These are phyloP conservation scores for Bambusicola thoracicus DNA, from an alignment of 2,113 vertebrate species.

Conservation along the genomic window DNA sequence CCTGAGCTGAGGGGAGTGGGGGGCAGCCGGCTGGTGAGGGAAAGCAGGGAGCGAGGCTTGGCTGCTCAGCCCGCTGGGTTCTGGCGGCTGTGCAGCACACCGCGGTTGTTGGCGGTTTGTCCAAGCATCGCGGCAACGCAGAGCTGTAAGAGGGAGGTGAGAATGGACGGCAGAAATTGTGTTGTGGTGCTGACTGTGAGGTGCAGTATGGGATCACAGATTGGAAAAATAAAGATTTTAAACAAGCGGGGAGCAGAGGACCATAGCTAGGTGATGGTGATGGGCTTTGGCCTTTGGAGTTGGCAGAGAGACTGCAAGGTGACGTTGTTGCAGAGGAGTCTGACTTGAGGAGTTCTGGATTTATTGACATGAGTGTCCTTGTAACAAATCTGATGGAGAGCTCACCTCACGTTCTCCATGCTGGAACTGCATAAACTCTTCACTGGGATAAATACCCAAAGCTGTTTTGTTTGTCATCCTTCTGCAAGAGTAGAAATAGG, in stretches of 20 bases:
- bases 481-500: neutral
- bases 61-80: slow-evolving; percentile 17
- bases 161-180: neutral
- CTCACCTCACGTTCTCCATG: accelerated
- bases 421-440: neutral
- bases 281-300: neutral
- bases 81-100: neutral
- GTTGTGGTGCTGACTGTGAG: neutral
- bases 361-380: neutral
- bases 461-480: neutral
- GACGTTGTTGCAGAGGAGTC: neutral
- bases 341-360: neutral
- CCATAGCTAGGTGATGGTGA: accelerated
- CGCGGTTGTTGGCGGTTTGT: neutral
- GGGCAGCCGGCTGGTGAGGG: slow-evolving; percentile 33
- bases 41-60: neutral
- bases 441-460: neutral
- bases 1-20: neutral
- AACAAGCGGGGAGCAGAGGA: neutral
- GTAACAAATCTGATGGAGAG: neutral
- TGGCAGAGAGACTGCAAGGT: neutral
- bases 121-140: neutral
- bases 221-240: neutral
- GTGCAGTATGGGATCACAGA: neutral
- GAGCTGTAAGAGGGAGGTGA: neutral